Base-by-base conservation (phyloP, 2,797 vertebrate genomes). In the Crenuchus spilurus region DNA sequence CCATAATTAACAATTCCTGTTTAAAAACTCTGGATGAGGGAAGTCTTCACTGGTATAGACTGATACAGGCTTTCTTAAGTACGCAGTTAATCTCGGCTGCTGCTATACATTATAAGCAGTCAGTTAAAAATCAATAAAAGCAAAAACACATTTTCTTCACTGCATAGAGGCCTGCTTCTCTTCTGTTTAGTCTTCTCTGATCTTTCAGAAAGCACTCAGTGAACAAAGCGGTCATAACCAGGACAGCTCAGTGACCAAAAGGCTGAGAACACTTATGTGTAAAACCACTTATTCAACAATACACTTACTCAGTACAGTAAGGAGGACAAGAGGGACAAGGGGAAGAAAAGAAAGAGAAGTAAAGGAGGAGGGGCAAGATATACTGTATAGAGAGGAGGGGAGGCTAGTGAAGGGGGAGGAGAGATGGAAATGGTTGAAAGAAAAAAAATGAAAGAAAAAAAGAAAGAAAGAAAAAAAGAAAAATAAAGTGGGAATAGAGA, bases 121-220 rank as follows among this genome's bases (percentile, higher is more conserved):
- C 51, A 48, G 76, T 72, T 69, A 68, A 78, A 52, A 78, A 78
- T 77, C 76, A 73, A 77, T 73, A 69, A 41, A 33, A 42, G 55
- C 37, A 48, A 62, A 74, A 74, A 69, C 39, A 64, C 64, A 55
- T 69, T 74, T 69, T 63, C 44, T 60, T 46, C 6, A 2, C 28
- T 57, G 48, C 66, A 69, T 61, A 52, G 49, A 2, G 30, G 54
- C 63, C 61, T 42, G 75, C 35, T 55, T 55, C 42, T 26, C 65
- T 52, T 60, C 57, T 49, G 44, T 30, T 74, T 39, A 44, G 49
- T 37, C 70, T 74, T 74, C 64, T 69, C 70, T 69, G 64, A n/a
- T 63, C 64, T 69, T 63, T 51, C 57, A 68, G 39, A 62, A 57
- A 63, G 46, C 49, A 54, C 66, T 73, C 69, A 16, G 42, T 49